Percentiles rank a stretch among this genome's conserved stretches.
phyloP scores from a whole-genome alignment of 2,888 invertebrate genomes.

The Acleris cristana region DNA sequence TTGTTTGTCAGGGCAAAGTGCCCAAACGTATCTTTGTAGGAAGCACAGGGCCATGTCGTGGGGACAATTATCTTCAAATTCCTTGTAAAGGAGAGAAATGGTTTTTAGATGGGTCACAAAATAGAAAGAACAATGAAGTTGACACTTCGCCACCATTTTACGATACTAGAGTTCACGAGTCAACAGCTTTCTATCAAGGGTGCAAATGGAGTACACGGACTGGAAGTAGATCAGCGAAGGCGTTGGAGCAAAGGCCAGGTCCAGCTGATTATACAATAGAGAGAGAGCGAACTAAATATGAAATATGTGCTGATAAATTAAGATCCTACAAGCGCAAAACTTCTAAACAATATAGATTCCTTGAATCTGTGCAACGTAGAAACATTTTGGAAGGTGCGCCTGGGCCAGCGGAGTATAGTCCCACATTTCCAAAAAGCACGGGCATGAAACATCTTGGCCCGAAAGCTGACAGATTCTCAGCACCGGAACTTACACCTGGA shows the following conservation, averaged over 20 bases:
- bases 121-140: conserved; percentile 43
- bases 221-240: conserved; percentile 34
- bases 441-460: conserved; percentile 54
- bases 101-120: conserved; percentile 50
- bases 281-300: conserved; percentile 45
- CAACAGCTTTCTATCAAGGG: conserved; percentile 65
- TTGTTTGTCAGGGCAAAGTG: conserved; percentile 59
- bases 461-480: conserved; percentile 58
- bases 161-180: conserved; percentile 56
- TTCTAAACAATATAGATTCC: conserved; percentile 65
- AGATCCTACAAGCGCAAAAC: conserved; percentile 58
- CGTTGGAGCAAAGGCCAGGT: conserved; percentile 54
- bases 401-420: conserved; percentile 65
- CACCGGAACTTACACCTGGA: conserved; percentile 46
- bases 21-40: conserved; percentile 58
- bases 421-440: conserved; percentile 52
- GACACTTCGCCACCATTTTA: conserved; percentile 62
- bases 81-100: conserved; percentile 56
- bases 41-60: conserved; percentile 47
- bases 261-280: conserved; percentile 62
- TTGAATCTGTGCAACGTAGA: conserved; percentile 64
- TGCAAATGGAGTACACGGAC: conserved; percentile 65
- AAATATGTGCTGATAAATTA: conserved; percentile 62
- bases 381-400: conserved; percentile 60
- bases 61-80: conserved; percentile 50